Evolutionary conservation across 2,797 vertebrate species (phyloP).

Genomic region (Crocodylus rhombifer): DNA sequence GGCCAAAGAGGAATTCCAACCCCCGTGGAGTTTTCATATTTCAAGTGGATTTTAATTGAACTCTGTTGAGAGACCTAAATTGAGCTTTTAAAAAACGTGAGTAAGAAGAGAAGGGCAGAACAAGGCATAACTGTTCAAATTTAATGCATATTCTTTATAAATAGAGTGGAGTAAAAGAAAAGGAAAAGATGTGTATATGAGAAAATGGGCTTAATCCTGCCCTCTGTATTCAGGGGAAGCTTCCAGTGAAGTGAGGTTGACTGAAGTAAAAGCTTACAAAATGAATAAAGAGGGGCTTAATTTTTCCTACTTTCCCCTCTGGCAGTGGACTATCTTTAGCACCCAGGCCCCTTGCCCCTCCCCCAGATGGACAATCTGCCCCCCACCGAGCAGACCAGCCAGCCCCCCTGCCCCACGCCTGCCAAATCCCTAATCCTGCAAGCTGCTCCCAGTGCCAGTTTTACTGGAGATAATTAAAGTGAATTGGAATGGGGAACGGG

Average conservation of each 20-base stretch:
- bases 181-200: neutral
- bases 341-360: no score
- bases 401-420: no score
- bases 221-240: neutral
- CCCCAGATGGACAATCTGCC: no score
- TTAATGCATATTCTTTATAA: neutral
- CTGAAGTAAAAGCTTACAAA: neutral
- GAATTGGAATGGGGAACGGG: no score
- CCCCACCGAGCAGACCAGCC: no score
- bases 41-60: neutral
- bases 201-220: neutral
- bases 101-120: neutral
- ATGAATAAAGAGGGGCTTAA: neutral
- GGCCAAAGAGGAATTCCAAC: neutral
- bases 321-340: no score
- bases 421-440: no score
- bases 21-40: neutral
- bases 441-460: no score
- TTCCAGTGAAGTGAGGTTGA: neutral
- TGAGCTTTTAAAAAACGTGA: neutral
- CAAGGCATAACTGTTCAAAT: neutral
- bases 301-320: no score
- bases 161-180: neutral
- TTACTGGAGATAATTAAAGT: no score
- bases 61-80: accelerated